Percentiles rank a stretch among this genome's conserved stretches.
These are phyloP conservation scores for Ardeotis arabs DNA, from an alignment of 2,113 vertebrate species.

Conservation along the genomic window DNA sequence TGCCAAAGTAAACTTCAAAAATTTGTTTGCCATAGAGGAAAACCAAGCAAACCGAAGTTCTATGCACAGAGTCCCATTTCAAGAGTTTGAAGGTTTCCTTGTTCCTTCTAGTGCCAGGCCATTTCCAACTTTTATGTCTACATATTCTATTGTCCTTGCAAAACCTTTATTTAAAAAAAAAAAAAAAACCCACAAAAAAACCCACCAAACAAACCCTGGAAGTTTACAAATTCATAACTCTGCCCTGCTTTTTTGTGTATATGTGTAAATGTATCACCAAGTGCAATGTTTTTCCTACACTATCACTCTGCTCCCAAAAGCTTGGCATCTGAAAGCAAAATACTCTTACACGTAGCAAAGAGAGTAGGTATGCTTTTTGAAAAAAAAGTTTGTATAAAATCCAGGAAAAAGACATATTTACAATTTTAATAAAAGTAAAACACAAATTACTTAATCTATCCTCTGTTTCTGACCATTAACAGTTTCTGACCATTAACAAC, in stretches of 20 bases:
- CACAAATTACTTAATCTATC: background rate
- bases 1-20: conserved; percentile 40
- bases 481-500: conserved; percentile 15
- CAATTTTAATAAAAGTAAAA: background rate
- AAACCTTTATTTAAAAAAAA: background rate
- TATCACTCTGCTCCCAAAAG: background rate
- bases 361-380: background rate
- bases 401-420: background rate
- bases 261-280: background rate
- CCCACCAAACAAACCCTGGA: background rate
- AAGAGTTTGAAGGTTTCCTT: conserved; percentile 8
- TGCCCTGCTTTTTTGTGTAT: no score
- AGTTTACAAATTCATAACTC: background rate
- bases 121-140: background rate
- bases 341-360: background rate
- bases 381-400: background rate
- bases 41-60: background rate
- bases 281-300: background rate
- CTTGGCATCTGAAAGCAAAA: background rate
- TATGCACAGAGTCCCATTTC: background rate
- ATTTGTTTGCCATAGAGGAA: conserved; percentile 17
- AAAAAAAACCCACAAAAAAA: no score
- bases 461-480: no score
- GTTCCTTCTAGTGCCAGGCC: background rate
- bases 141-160: background rate